Evolutionary conservation across 2,888 invertebrate genomes (phyloP), one percentile per base, ranked within the genome.

Genomic region (Tenthredo scrophulariae): DNA sequence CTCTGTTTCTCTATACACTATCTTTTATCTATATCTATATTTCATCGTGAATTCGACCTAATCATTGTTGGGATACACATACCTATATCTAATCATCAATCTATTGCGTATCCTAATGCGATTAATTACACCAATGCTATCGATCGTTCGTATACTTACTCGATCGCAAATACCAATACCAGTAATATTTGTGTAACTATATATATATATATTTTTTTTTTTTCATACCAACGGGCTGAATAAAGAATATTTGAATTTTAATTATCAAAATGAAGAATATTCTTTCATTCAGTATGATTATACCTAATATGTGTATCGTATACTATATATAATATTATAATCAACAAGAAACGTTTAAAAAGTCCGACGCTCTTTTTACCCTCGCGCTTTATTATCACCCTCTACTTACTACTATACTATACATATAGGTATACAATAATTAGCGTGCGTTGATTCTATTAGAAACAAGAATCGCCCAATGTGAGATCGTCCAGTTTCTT

Each of bases 61-160:
- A 67, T 67, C 67, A 67, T 67, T 33, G 67, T 18, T 26, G 13
- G 22, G 26, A 22, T 29, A 62, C 33, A 18, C 7, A 67, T 62
- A 67, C 29, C 67, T 67, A 67, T 67, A 62, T 67, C 33, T 67
- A 62, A n/a, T 10, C 70, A 37, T 70, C 40, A 37, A 70, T 70
- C 70, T 40, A 70, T 40, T n/a, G 37, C 70, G 18, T 70, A 70
- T 70, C 37, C 33, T 70, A 70, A 70, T 37, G 37, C 22, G 70
- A 70, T 70, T 18, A 70, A 70, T 70, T 37, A 70, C n/a, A 70
- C 4, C 54, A 18, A n/a, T 9, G 70, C 1, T 18, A 70, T 70
- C 29, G 70, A 70, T 37, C 70, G 62, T 18, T 70, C 15, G 2
- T 26, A 15, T 70, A 37, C 22, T 62, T 62, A 26, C 26, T 62